Conservation (phyloP, 2,113 vertebrate genomes). For the Patagioenas fasciata region DNA sequence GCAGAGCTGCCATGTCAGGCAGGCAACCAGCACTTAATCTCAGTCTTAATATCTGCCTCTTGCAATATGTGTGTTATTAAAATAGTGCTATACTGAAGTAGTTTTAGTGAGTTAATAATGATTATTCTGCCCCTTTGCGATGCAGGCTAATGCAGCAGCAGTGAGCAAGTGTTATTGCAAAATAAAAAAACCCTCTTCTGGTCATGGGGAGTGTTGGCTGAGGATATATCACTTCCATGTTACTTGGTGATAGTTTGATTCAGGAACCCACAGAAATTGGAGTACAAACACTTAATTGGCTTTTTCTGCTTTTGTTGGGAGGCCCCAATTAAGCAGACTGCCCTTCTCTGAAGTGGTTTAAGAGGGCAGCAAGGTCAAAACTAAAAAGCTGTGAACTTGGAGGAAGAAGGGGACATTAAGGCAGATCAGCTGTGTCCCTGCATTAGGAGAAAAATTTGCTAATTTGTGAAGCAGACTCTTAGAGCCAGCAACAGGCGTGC, state of each 20-base stretch:
- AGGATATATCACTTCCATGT: neutral
- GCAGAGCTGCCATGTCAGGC: neutral
- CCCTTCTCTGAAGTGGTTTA: neutral
- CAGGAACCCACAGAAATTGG: neutral
- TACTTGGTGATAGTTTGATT: neutral
- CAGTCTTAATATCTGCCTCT: neutral
- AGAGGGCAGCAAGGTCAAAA: neutral
- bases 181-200: neutral
- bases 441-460: neutral
- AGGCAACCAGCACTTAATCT: neutral
- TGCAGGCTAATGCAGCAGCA: neutral
- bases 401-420: neutral
- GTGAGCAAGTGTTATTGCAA: neutral
- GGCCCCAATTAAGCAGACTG: neutral
- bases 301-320: neutral
- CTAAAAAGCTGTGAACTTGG: neutral
- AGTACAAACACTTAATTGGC: neutral
- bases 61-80: accelerated
- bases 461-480: neutral
- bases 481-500: neutral
- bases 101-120: neutral
- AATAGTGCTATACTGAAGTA: neutral
- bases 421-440: neutral
- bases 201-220: neutral
- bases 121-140: accelerated